Base-by-base conservation (phyloP, 2,113 vertebrate genomes). In the Syrmaticus mikado region DNA sequence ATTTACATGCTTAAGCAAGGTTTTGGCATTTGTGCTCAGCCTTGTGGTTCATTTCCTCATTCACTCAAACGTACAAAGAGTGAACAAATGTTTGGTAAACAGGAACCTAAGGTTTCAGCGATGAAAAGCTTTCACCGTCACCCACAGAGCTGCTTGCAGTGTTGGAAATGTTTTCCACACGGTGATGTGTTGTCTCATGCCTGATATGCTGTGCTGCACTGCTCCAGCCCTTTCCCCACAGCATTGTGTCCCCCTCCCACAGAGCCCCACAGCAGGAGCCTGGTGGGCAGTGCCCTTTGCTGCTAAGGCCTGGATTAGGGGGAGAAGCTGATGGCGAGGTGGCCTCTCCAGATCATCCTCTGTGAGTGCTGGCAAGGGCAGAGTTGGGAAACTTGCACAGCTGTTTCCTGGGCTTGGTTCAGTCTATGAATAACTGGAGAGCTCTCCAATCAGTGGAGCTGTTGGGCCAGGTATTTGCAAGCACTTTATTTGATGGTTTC, bases 51-150 rank as follows among this genome's bases (percentile, higher is more conserved):
- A 60, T 93, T 94, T 95, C 90, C 84, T 90, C 85, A 68, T 93
- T 96, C 89, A 90, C 62, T 89, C 52, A 71, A 92, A 89, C 0
- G 5, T 82, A 94, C 43, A 46, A 95, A 94, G 85, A 92, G 66
- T 34, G 90, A 94, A 92, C 79, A 92, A 93, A 85, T 92, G 80
- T 93, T 96, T 96, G 93, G 93, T 96, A 97, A 97, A 97, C 94
- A 97, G 96, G 96, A 96, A 96, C 88, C 93, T 81, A 95, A 83
- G 73, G 81, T 89, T 96, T 94, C 91, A 68, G 82, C 0, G 7
- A 94, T 84, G 90, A 94, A 94, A 96, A 96, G 28, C 64, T 84
- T 84, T 72, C 92, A 60, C 84, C 92, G 57, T 93, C 7, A 4
- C 93, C 89, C 79, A 61, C 86, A 88, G 79, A 90, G 60, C 84